Evolutionary conservation across 2,888 invertebrate genomes (phyloP).

Genomic region (Leptinotarsa juncta): DNA sequence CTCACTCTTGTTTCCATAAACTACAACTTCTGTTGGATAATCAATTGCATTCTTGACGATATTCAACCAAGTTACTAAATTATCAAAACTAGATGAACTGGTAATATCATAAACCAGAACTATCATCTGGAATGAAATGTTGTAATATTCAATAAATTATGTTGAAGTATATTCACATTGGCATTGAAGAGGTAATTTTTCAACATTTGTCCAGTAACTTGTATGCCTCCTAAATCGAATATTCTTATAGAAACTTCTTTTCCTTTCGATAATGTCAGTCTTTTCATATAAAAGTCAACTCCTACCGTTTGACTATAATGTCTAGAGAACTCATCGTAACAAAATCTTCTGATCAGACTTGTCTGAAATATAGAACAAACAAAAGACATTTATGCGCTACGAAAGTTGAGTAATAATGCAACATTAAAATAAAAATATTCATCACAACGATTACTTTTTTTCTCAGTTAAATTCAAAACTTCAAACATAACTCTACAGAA

Average conservation of each 20-base stretch:
- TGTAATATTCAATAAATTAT: slow-evolving; percentile 14
- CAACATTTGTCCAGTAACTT: slow-evolving; percentile 81
- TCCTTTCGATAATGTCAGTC: slow-evolving; percentile 69
- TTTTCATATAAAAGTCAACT: slow-evolving; percentile 78
- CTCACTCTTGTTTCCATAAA: slow-evolving; percentile 77
- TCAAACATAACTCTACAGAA: too few species aligned
- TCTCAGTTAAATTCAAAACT: too few species aligned
- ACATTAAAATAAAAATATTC: not conserved
- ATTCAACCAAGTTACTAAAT: slow-evolving; percentile 78
- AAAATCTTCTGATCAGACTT: slow-evolving; percentile 73
- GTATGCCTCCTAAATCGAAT: slow-evolving; percentile 87
- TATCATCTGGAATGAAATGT: slow-evolving; percentile 71
- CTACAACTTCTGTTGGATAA: slow-evolving; percentile 58
- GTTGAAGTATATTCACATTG: slow-evolving; percentile 69
- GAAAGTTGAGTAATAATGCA: not conserved
- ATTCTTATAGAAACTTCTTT: slow-evolving; percentile 78
- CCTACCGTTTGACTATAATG: slow-evolving; percentile 76
- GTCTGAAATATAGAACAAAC: slow-evolving; percentile 66
- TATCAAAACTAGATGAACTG: slow-evolving; percentile 82
- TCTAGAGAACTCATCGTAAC: slow-evolving; percentile 74
- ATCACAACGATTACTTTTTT: too few species aligned
- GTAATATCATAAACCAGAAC: slow-evolving; percentile 88
- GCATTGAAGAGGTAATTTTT: slow-evolving; percentile 78
- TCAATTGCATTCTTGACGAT: slow-evolving; percentile 66
- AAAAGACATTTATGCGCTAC: not conserved